Evolutionary conservation across 2,113 vertebrate species (phyloP).

Genomic region (Suricata suricatta): DNA sequence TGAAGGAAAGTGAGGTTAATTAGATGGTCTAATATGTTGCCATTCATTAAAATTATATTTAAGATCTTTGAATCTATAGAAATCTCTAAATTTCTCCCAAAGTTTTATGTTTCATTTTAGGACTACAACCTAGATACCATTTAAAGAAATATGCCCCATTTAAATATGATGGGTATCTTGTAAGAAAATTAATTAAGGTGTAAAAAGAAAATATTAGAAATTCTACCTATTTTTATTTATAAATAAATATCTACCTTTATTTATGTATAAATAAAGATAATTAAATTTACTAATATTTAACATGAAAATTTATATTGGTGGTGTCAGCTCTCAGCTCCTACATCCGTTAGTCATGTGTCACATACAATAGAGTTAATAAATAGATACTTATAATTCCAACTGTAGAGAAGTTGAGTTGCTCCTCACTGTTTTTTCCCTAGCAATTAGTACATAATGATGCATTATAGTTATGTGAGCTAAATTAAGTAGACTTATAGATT

Average conservation of each 20-base stretch:
- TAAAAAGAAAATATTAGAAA: neutral
- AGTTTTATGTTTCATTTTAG: neutral
- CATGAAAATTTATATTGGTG: neutral
- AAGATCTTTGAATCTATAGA: neutral
- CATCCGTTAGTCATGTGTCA: neutral
- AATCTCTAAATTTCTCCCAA: neutral
- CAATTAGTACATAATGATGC: neutral
- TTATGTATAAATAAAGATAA: neutral
- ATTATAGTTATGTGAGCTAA: neutral
- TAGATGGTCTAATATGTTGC: neutral
- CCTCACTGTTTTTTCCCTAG: neutral
- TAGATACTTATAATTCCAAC: neutral
- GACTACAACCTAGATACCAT: neutral
- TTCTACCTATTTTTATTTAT: neutral
- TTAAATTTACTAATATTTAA: neutral
- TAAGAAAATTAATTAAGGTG: neutral
- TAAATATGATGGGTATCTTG: neutral
- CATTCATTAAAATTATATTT: neutral
- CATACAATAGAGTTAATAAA: neutral
- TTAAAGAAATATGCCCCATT: neutral
- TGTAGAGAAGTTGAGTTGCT: neutral
- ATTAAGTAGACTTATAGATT: neutral
- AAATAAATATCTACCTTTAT: neutral
- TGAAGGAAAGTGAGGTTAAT: neutral
- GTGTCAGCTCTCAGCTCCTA: neutral